These are phyloP conservation scores for Antheraea assamensis DNA, from an alignment of 2,888 invertebrate species.

Conservation along the genomic window DNA sequence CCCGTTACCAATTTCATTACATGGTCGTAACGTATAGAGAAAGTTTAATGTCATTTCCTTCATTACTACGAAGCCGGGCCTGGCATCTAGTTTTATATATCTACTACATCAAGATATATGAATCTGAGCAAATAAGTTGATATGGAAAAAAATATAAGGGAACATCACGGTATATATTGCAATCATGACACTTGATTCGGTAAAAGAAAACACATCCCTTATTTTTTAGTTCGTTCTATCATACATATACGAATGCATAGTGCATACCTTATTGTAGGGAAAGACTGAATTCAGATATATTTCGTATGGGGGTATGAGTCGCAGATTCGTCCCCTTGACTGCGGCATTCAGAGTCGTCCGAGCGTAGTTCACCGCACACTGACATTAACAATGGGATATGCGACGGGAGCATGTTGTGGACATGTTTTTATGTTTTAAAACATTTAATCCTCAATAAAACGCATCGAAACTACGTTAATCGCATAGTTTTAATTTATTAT, in stretches of 20 bases:
- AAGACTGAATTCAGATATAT: slow-evolving; percentile 69
- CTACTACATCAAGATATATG: too few relatives aligned
- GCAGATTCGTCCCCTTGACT: slow-evolving; percentile 44
- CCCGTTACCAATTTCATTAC: too few relatives aligned
- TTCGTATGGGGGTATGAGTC: slow-evolving; percentile 37
- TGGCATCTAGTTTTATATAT: too few relatives aligned
- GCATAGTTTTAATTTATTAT: not conserved
- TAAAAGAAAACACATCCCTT: not conserved
- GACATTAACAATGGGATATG: slow-evolving; percentile 7
- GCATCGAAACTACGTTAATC: not conserved
- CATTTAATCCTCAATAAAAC: not conserved
- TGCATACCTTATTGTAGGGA: slow-evolving; percentile 39
- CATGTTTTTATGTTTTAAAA: slow-evolving; percentile 3
- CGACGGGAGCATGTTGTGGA: slow-evolving; percentile 16
- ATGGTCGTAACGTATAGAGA: too few relatives aligned
- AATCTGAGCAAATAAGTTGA: not conserved
- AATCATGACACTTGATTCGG: not conserved
- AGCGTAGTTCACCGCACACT: slow-evolving; percentile 48
- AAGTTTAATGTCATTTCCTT: too few relatives aligned
- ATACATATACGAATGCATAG: not conserved
- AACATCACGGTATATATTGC: too few relatives aligned
- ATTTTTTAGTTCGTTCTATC: not conserved
- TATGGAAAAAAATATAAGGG: not conserved
- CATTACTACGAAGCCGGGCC: too few relatives aligned
- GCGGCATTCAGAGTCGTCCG: slow-evolving; percentile 57